Percentiles rank a stretch among this genome's conserved stretches.
These are phyloP conservation scores for Orbicella faveolata DNA, from an alignment of 64 coral and sea anemone species.

Conservation along the genomic window DNA sequence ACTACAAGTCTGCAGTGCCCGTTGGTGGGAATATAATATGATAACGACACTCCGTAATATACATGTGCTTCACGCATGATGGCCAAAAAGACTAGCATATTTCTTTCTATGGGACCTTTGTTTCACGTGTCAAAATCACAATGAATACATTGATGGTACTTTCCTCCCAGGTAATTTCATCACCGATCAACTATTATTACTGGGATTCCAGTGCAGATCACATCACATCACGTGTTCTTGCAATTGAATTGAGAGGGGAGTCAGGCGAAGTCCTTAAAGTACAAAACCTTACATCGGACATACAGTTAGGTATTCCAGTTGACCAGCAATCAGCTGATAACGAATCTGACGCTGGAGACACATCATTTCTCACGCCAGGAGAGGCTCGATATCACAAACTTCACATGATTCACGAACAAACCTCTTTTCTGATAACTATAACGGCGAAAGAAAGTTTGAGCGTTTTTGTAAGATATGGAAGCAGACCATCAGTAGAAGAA, in stretches of 20 bases:
- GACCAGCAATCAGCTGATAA: neutral
- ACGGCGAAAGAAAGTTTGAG: neutral
- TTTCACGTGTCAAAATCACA: neutral
- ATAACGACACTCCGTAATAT: no score
- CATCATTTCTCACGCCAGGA: neutral
- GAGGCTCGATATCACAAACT: neutral
- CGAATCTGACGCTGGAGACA: neutral
- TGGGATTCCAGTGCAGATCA: slow-evolving; percentile 47
- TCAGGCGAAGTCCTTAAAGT: neutral
- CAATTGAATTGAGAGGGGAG: slow-evolving; percentile 57
- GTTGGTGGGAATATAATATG: no score
- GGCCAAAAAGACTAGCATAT: no score
- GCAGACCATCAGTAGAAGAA: neutral
- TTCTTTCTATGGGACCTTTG: neutral
- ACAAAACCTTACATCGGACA: slow-evolving; percentile 12
- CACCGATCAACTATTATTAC: slow-evolving; percentile 58
- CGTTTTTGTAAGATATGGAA: slow-evolving; percentile 1
- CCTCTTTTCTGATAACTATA: neutral
- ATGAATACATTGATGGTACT: neutral
- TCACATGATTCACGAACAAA: neutral
- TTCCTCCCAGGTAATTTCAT: slow-evolving; percentile 45
- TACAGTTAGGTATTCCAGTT: slow-evolving; percentile 37
- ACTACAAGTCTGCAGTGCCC: no score
- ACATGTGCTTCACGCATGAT: no score
- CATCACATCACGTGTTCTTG: slow-evolving; percentile 31